phyloP scores from a whole-genome alignment of 2,797 vertebrate species.

The Spinus olivaceus region DNA sequence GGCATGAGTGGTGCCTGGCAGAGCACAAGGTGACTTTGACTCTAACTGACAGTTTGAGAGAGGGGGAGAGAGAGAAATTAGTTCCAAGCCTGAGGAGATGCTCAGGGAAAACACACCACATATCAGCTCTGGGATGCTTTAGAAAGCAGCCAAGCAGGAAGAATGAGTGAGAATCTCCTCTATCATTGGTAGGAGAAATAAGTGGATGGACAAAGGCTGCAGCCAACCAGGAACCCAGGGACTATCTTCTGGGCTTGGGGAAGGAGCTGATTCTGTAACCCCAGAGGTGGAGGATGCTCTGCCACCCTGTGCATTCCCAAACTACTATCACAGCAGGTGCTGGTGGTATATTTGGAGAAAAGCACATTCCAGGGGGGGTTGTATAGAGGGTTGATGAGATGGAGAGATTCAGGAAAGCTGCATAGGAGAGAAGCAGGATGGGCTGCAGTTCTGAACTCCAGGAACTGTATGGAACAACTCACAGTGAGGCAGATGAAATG shows the following conservation, averaged over 20 bases:
- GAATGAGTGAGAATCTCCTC: background rate
- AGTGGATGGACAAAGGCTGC: background rate
- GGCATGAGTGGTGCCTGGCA: conserved; percentile 35
- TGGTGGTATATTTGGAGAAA: background rate
- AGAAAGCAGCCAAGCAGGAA: background rate
- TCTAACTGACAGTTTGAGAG: conserved; percentile 42
- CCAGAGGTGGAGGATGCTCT: background rate
- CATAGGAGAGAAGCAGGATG: background rate
- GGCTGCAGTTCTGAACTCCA: background rate
- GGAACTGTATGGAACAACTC: background rate
- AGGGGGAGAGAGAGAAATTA: background rate
- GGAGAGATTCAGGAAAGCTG: background rate
- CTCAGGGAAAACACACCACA: background rate
- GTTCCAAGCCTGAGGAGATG: conserved; percentile 18
- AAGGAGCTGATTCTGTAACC: background rate
- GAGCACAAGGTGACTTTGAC: conserved; percentile 48
- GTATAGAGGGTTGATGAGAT: background rate
- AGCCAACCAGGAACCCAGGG: background rate
- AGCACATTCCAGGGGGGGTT: background rate
- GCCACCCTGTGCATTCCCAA: background rate
- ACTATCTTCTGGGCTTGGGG: background rate
- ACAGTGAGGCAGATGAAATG: background rate
- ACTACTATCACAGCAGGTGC: background rate
- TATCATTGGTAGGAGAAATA: background rate
- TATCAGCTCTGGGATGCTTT: background rate